Conservation (phyloP, 2,888 invertebrate genomes). For the Cordilura impudica region DNA sequence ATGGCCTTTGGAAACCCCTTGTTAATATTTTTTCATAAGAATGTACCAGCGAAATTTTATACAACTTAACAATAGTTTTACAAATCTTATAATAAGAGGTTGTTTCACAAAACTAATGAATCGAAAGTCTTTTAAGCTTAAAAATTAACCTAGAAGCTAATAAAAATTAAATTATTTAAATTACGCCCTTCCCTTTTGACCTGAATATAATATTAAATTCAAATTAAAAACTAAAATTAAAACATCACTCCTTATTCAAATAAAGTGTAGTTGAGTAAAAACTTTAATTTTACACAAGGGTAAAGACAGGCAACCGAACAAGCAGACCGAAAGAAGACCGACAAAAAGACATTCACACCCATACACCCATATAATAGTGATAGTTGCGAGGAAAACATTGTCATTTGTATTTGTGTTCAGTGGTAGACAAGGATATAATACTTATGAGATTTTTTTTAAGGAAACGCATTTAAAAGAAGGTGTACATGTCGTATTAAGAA, state of each 20-base stretch:
- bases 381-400: background rate
- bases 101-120: too few relatives aligned
- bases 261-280: conserved; percentile 4
- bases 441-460: background rate
- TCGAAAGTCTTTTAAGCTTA: too few relatives aligned
- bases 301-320: conserved; percentile 7
- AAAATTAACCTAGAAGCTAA: too few relatives aligned
- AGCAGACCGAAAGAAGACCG: background rate
- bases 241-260: background rate
- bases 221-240: background rate
- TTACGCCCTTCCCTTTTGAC: conserved; percentile 9
- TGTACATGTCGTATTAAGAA: background rate
- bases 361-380: background rate
- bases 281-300: conserved; percentile 31
- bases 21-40: too few relatives aligned
- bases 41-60: too few relatives aligned
- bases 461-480: background rate
- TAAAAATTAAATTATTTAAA: too few relatives aligned
- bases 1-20: too few relatives aligned
- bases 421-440: background rate
- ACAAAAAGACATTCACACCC: background rate
- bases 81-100: too few relatives aligned
- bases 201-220: background rate
- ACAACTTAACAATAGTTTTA: too few relatives aligned
- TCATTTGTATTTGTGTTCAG: background rate